phyloP scores from a whole-genome alignment of 2,888 invertebrate species.

The Scaptodrosophila latifasciaeformis region DNA sequence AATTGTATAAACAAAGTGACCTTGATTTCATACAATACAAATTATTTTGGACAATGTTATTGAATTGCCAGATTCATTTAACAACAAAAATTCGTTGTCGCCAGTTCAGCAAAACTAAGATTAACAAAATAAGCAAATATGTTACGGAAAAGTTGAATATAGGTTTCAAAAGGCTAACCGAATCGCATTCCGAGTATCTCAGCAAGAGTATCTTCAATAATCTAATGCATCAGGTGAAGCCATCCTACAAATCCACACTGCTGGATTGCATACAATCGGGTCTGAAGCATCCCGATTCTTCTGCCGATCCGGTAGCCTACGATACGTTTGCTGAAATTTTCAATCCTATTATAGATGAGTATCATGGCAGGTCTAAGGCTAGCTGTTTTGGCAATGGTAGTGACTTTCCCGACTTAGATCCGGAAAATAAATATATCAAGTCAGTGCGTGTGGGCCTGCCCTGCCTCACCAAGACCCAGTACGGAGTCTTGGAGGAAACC shows the following conservation, averaged over 20 bases:
- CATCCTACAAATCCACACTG: slow-evolving; percentile 90
- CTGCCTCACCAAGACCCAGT: slow-evolving; percentile 94
- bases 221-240: slow-evolving; percentile 91
- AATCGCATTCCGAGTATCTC: slow-evolving; percentile 80
- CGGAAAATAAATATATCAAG: slow-evolving; percentile 89
- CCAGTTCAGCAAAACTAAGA: too few species aligned
- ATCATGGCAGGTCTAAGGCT: slow-evolving; percentile 94
- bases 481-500: slow-evolving; percentile 95
- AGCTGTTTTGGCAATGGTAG: slow-evolving; percentile 95
- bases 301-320: slow-evolving; percentile 97
- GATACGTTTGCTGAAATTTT: slow-evolving; percentile 92
- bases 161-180: too few species aligned
- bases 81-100: neutral
- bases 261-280: slow-evolving; percentile 96
- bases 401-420: slow-evolving; percentile 93
- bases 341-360: slow-evolving; percentile 97
- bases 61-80: neutral
- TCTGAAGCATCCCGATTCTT: slow-evolving; percentile 96
- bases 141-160: too few species aligned
- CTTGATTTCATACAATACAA: neutral
- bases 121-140: too few species aligned
- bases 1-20: slow-evolving; percentile 1
- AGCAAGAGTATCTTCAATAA: slow-evolving; percentile 91
- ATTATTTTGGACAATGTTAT: neutral
- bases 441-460: slow-evolving; percentile 98